Conservation (phyloP, 53 echinoderm and acorn worm genomes). For the Paelopatides confundens region DNA sequence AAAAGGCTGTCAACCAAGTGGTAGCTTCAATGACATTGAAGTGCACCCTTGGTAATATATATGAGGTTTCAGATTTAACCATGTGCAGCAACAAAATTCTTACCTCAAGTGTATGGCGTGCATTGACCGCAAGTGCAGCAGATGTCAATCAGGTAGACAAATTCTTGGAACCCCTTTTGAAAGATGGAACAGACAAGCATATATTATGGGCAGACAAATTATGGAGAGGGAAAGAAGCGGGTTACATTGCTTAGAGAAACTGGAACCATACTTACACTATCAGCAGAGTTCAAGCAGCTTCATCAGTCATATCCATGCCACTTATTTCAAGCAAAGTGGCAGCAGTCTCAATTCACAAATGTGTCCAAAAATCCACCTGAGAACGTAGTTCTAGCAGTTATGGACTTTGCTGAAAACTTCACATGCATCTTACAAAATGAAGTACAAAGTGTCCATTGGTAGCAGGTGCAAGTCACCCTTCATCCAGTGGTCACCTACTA, state of each 20-base stretch:
- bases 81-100: neutral
- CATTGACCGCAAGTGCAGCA: constrained; percentile 13
- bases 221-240: neutral
- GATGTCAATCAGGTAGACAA: neutral
- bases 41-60: neutral
- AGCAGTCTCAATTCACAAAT: neutral
- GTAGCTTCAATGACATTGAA: neutral
- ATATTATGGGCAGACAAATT: neutral
- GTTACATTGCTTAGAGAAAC: neutral
- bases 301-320: neutral
- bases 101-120: neutral
- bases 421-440: constrained; percentile 47
- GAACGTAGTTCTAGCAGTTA: constrained; percentile 12
- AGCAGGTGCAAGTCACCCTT: constrained; percentile 27
- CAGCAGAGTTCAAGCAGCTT: neutral
- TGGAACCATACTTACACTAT: neutral
- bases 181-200: neutral
- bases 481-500: constrained; percentile 58
- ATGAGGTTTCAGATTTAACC: constrained; percentile 11
- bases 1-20: neutral
- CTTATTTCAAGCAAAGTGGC: constrained; percentile 24
- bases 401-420: constrained; percentile 53
- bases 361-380: neutral
- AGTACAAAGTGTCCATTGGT: constrained; percentile 55
- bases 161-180: neutral